Evolutionary conservation across 1,140 invertebrate species (phyloP), one percentile per base, ranked within the genome.

Genomic region (Zaprionus camerounensis): DNA sequence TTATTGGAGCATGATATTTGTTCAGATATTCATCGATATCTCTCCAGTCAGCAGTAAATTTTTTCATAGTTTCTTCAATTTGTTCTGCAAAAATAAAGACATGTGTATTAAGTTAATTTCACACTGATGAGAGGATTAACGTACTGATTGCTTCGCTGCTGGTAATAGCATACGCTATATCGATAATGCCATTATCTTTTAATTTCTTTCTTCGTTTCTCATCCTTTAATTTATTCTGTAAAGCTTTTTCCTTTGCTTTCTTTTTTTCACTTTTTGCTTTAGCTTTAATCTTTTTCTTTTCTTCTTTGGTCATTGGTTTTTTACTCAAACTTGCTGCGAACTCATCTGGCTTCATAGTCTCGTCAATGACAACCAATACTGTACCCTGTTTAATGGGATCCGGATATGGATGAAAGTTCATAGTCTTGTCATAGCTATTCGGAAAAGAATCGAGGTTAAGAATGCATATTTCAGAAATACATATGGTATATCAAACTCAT

Each of bases 371-470:
- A 28, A 95, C 93, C 20, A 95, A 49, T 13, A 94, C 82, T 2
- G 94, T 94, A 15, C 95, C 95, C 11, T 94, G 94, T 65, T 93
- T 91, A 5, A 93, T 75, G 15, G 92, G 93, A 26, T 93, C 78
- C 36, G 95, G 95, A 80, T 93, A 94, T 6, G 92, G 91, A 68
- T 95, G 94, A 62, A 95, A 95, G 46, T 93, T 92, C 36, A 92
- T 93, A 0, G 93, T 74, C 56, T 92, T 88, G 1, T 93, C 70
- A 84, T 95, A 95, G 76, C 92, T 92, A 20, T 46, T 15, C 13
- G 15, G 2, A 6, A 41, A 17, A n/a, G n/a, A 7, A 17, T 1
- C n/a, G 15, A 4, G 2, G 31, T 34, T 3, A 31, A 38, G 46
- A 56, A 46, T 15, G 55, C 6, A 7, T 7, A 31, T 24, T 9